These are phyloP conservation scores for Thunnus maccoyii DNA, from an alignment of 2,113 vertebrate species.

Conservation along the genomic window DNA sequence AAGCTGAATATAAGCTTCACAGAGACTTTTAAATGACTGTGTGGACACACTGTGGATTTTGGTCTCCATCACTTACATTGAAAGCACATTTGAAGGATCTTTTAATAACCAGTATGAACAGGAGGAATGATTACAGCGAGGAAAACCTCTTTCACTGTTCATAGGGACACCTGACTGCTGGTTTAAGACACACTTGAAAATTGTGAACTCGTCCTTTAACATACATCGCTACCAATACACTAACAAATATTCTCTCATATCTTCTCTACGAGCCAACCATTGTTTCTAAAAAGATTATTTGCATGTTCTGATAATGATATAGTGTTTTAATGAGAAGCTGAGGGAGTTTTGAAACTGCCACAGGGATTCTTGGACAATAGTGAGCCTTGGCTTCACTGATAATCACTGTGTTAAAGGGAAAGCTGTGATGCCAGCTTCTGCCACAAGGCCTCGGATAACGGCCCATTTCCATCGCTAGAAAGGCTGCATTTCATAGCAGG, in stretches of 20 bases:
- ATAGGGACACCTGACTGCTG: too few relatives aligned
- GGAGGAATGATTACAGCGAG: too few relatives aligned
- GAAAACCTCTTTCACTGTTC: too few relatives aligned
- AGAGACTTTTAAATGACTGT: too few relatives aligned
- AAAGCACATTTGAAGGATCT: too few relatives aligned
- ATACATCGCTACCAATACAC: not conserved
- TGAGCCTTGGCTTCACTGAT: constrained; percentile 13
- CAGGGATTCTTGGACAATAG: not conserved
- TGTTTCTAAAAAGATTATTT: not conserved
- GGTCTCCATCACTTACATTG: too few relatives aligned
- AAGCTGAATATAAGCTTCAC: too few relatives aligned
- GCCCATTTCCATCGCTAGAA: not conserved
- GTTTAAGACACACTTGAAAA: too few relatives aligned
- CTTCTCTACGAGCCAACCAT: not conserved
- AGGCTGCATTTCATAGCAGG: constrained; percentile 21
- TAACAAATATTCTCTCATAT: not conserved
- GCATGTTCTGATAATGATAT: constrained; percentile 25
- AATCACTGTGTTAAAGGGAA: constrained; percentile 16
- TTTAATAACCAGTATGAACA: too few relatives aligned
- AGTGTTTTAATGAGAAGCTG: not conserved
- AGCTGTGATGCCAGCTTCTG: not conserved
- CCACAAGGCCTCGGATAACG: constrained; percentile 28
- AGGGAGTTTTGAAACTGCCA: not conserved
- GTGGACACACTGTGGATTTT: too few relatives aligned
- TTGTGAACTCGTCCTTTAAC: too few relatives aligned